Evolutionary conservation across 2,797 vertebrate species (phyloP), one percentile per base, ranked within the genome.

Genomic region (Natrix natrix): DNA sequence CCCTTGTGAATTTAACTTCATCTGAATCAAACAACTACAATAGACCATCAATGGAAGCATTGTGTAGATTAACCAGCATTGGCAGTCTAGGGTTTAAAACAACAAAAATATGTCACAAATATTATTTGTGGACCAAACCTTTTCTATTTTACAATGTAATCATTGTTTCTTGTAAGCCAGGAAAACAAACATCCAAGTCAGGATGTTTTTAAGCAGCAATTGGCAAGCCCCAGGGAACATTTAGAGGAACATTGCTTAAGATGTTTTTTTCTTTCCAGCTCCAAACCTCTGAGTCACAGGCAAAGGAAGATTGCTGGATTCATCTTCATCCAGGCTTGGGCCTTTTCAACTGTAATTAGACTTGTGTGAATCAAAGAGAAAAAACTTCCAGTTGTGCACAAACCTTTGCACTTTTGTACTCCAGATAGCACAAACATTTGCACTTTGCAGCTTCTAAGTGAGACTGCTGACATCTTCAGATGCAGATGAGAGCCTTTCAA

Each of bases 81-180:
- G 66, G n/a, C 16, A 74, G 8, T 20, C 16, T 74, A 37, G 69
- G n/a, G 32, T 74, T 74, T 74, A 32, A 69, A 69, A 69, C 16
- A 74, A 66, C 28, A 66, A 37, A 74, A 69, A 32, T 16, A 32
- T 37, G 66, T n/a, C 66, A 92, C 94, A 93, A 48, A 5, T 52
- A 92, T 93, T 87, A 57, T 26, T 0, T 83, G 92, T 43, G 74
- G 94, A 92, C 86, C 60, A 90, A 88, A 92, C 66, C 4, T 83
- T 87, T n/a, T 87, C 92, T 94, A 91, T 90, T 93, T 48, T 43
- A 92, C 78, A 89, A n/a, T 52, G 20, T 78, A 74, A 20, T 37
- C 2, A 8, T 74, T 74, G 32, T 37, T 78, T 43, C 37, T 8
- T 78, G 32, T 78, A 74, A 69, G 14, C n/a, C n/a, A 74, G 14